Conservation (phyloP, 2,113 vertebrate species). For the Tetraodon nigroviridis region DNA sequence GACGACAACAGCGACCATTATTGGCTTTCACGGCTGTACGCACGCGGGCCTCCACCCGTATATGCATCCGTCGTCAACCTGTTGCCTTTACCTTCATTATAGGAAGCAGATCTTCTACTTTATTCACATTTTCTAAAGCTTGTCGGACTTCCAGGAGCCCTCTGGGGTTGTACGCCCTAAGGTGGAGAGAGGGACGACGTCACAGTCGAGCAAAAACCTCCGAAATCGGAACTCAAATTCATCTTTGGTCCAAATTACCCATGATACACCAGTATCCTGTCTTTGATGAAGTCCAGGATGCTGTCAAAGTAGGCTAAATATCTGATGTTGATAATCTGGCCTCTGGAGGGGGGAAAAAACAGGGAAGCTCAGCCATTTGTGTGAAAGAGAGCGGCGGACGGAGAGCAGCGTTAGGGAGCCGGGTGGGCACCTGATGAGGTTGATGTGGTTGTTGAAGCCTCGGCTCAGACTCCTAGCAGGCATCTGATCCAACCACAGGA, state of each 20-base stretch:
- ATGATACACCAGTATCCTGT: constrained; percentile 94
- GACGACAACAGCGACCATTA: neutral
- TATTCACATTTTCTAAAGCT: constrained; percentile 92
- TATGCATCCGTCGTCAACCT: neutral
- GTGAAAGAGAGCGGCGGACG: neutral
- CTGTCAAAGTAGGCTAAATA: constrained; percentile 95
- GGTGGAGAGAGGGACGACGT: neutral
- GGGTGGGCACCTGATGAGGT: constrained; percentile 84
- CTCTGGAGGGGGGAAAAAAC: constrained; percentile 71
- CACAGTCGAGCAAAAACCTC: neutral
- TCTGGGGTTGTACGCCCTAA: constrained; percentile 88
- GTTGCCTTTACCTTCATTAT: constrained; percentile 90
- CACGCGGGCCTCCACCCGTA: too few species aligned
- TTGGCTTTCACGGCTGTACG: constrained; percentile 21
- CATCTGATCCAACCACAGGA: constrained; percentile 98
- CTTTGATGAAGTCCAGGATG: constrained; percentile 97
- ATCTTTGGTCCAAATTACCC: constrained; percentile 72
- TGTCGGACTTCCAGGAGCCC: constrained; percentile 88
- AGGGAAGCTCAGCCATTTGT: neutral
- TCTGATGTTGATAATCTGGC: constrained; percentile 95
- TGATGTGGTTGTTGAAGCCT: constrained; percentile 98
- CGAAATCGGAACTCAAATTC: neutral
- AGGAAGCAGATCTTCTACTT: constrained; percentile 96
- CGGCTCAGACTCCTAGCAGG: constrained; percentile 89
- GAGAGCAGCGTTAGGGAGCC: neutral